Conservation (phyloP, 2,113 vertebrate genomes). For the Spea bombifrons region DNA sequence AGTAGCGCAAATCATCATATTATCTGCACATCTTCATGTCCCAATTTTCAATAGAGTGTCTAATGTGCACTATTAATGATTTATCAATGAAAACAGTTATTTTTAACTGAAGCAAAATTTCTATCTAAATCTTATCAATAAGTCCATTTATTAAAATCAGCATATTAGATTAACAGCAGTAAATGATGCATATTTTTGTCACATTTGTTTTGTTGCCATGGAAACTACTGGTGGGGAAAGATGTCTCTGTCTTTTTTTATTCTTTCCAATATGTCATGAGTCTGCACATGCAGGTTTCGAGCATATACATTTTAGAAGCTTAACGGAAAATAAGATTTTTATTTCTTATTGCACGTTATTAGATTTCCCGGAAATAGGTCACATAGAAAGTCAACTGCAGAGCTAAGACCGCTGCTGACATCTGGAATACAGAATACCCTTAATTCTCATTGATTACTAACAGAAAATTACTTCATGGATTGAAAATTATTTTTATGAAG, state of each 20-base stretch:
- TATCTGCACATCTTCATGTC: no score
- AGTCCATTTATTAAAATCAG: conserved; percentile 2
- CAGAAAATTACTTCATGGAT: no score
- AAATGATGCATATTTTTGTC: conserved; percentile 6
- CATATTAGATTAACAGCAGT: conserved; percentile 9
- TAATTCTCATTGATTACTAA: no score
- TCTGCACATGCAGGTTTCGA: conserved; percentile 26
- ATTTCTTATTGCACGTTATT: conserved; percentile 33
- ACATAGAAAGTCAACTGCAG: conserved; percentile 21
- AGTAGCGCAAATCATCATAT: no score
- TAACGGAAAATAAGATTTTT: conserved; percentile 36
- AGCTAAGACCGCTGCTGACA: conserved; percentile 1
- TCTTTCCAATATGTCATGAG: conserved; percentile 11
- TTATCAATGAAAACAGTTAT: no score
- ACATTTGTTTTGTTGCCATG: conserved; percentile 28
- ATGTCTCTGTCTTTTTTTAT: not conserved
- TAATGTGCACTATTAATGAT: no score
- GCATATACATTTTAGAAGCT: conserved; percentile 33
- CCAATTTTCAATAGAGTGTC: no score
- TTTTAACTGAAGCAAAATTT: no score
- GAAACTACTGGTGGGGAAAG: conserved; percentile 4
- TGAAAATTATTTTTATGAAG: no score
- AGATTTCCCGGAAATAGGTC: conserved; percentile 41
- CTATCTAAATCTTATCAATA: conserved; percentile 7
- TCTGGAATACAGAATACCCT: no score